Percentiles rank a stretch among this genome's conserved stretches.
Conservation (phyloP, 1,140 invertebrate species). For the Calliopsis andreniformis region DNA sequence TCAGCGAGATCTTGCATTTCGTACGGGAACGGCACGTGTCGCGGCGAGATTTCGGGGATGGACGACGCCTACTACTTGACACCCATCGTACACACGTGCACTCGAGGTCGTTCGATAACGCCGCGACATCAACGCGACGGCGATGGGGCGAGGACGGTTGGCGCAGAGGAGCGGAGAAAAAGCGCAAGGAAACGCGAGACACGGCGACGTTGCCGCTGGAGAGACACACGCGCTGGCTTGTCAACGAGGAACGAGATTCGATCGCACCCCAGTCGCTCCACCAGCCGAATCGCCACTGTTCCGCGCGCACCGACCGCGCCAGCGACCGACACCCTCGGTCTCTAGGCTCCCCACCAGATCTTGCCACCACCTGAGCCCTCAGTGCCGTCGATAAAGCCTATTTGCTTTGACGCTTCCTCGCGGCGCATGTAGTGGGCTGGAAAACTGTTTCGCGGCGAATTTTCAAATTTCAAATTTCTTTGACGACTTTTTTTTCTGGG, state of each 20-base stretch:
- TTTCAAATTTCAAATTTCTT: no score
- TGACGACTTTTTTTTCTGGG: no score
- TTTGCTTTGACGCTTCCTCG: slow-evolving; percentile 4
- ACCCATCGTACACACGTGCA: slow-evolving; percentile 22
- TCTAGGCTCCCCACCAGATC: background rate
- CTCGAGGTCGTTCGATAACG: slow-evolving; percentile 23
- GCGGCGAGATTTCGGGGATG: background rate
- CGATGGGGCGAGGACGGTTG: no score
- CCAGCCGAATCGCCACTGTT: slow-evolving; percentile 51
- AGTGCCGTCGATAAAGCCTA: slow-evolving; percentile 47
- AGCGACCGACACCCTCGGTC: slow-evolving; percentile 55
- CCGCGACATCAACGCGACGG: slow-evolving; percentile 1
- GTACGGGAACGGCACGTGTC: background rate
- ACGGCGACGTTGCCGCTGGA: background rate
- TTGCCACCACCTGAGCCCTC: slow-evolving; percentile 21
- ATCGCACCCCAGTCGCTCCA: slow-evolving; percentile 1
- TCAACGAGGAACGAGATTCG: background rate
- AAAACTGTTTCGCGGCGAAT: no score
- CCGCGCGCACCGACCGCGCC: slow-evolving; percentile 43
- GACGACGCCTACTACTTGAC: slow-evolving; percentile 32
- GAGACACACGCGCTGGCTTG: slow-evolving; percentile 29
- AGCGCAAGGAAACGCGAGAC: background rate
- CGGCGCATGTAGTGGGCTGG: no score
- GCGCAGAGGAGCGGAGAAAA: no score
- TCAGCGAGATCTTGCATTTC: background rate